Base-by-base conservation (phyloP, 2,113 vertebrate species). In the Mormoops blainvillei region DNA sequence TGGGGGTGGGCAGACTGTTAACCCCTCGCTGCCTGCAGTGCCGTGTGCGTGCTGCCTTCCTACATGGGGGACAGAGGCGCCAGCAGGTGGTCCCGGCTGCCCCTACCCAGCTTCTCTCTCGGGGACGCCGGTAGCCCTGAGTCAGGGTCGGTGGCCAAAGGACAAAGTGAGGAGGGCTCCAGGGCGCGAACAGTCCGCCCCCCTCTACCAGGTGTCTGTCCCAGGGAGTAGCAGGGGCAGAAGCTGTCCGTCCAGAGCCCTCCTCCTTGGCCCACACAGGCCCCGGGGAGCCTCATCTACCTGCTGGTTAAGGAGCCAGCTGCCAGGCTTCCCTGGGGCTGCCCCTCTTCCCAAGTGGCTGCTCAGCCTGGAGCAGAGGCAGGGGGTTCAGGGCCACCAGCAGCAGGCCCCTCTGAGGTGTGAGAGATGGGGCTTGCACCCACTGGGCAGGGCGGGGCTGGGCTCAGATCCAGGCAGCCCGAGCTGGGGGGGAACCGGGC, bases 1-100 rank as follows among this genome's bases (percentile, higher is more conserved):
- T 93, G 97, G 96, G 95, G 97, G 86, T 78, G 38, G 14, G 48
- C 10, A 0, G 28, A 26, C 48, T 26, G 68, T 98, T 98, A 98
- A 97, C 97, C 97, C 97, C 94, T 97, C 2, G 1, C 50, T 96
- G 95, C 36, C 97, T 33, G 63, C 65, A 56, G 28, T 2, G 73
- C 86, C 7, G 8, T 24, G 0, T 3, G 31, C 43, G 36, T 24
- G 28, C 65, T 2, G n/a, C 93, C 70, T 93, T 80, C 48, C 58
- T 77, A 90, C 15, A 0, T 5, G 84, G 68, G 28, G 7, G 36
- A 13, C 20, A 13, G 11, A 0, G 22, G 38, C 45, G 71, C 38
- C 61, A 7, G 50, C 10, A 31, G 61, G 61, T 82, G 71, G 43
- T 18, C 78, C 74, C 28, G 24, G 50, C 89, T 33, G 38, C 18